These are phyloP conservation scores for Trypoxylon attenuatum DNA, from an alignment of 2,888 invertebrate species.

Conservation along the genomic window DNA sequence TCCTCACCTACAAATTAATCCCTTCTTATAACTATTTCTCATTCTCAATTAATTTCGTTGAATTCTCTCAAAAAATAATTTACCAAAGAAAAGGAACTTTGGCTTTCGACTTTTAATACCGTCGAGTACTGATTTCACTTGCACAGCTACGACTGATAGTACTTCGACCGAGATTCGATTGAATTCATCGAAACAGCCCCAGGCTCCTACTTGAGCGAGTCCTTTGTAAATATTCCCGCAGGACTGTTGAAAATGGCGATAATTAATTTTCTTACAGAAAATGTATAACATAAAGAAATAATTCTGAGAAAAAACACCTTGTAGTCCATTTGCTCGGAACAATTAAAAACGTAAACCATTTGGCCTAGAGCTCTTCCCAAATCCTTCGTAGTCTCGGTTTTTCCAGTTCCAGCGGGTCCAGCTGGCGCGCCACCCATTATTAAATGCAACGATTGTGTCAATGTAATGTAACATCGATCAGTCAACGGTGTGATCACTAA, in stretches of 20 bases:
- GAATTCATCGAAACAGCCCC: slow-evolving; percentile 98
- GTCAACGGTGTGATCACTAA: slow-evolving; percentile 96
- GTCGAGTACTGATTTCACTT: slow-evolving; percentile 90
- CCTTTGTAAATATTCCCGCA: slow-evolving; percentile 97
- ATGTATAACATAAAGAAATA: neutral
- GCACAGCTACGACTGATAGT: slow-evolving; percentile 95
- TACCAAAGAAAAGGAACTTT: slow-evolving; percentile 86
- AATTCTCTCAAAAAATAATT: neutral
- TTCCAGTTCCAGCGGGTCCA: slow-evolving; percentile 96
- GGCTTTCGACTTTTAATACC: slow-evolving; percentile 89
- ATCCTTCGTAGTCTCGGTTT: slow-evolving; percentile 98
- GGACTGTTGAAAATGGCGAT: slow-evolving; percentile 75
- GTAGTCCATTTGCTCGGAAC: slow-evolving; percentile 94
- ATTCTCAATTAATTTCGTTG: too few species aligned
- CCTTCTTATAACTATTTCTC: neutral
- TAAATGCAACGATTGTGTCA: slow-evolving; percentile 93
- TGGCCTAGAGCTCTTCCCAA: slow-evolving; percentile 94
- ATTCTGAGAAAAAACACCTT: slow-evolving; percentile 80
- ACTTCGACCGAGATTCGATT: slow-evolving; percentile 97
- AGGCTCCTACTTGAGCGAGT: slow-evolving; percentile 95
- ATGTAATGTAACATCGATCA: slow-evolving; percentile 95
- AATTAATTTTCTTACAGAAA: neutral
- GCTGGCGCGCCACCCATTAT: slow-evolving; percentile 98
- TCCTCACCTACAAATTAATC: slow-evolving; percentile 77
- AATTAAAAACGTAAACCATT: slow-evolving; percentile 98